A percentile compares a stretch with the other conserved stretches of the same genome.
Conservation (phyloP, 2,797 vertebrate genomes). For the Alcedo atthis region DNA sequence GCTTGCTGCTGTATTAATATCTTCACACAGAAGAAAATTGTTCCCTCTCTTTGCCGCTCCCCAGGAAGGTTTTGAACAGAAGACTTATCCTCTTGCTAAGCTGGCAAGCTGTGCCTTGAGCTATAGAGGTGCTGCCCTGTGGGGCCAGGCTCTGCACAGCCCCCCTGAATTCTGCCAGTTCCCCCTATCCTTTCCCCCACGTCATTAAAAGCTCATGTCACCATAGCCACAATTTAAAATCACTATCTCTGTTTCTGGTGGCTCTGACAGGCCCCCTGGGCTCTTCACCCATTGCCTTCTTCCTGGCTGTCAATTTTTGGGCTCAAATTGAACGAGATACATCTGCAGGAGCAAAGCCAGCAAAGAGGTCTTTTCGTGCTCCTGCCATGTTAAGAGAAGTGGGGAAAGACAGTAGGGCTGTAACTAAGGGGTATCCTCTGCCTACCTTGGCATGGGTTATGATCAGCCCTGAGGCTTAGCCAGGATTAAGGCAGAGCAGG, state of each 20-base stretch:
- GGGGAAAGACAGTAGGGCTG: not conserved
- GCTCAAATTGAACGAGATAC: not conserved
- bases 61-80: conserved; percentile 40
- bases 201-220: not conserved
- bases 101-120: not conserved
- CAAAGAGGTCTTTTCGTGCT: not conserved
- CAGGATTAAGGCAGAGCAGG: not conserved
- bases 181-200: not conserved
- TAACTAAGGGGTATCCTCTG: not conserved
- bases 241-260: not conserved
- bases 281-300: not conserved
- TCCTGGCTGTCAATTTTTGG: not conserved
- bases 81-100: conserved; percentile 33
- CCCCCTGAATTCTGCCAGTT: not conserved
- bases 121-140: not conserved
- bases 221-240: not conserved
- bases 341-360: not conserved
- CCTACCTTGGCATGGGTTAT: fast-evolving
- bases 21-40: conserved; percentile 5
- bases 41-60: conserved; percentile 18
- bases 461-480: not conserved
- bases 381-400: not conserved
- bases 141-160: fast-evolving
- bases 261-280: not conserved
- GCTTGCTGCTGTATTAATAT: conserved; percentile 34